Conservation (phyloP, 2,113 vertebrate species). For the Brienomyrus brachyistius region DNA sequence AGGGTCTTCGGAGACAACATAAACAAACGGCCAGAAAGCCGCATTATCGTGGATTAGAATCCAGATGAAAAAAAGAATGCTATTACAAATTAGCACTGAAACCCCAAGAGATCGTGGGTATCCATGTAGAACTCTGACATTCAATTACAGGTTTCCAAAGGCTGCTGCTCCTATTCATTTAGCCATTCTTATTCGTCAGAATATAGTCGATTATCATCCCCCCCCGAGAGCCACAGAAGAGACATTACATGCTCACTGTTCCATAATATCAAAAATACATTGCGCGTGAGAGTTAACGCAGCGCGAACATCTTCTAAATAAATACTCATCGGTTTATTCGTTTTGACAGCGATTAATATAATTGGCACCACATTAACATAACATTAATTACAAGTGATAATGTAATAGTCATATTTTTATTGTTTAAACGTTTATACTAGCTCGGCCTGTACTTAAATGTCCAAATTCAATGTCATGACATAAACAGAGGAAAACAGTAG, state of each 20-base stretch:
- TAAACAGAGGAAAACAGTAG: not conserved
- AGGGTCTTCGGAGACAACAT: slow-evolving; percentile 73
- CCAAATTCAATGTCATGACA: not conserved
- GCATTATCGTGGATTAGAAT: slow-evolving; percentile 63
- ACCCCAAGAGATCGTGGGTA: slow-evolving; percentile 58
- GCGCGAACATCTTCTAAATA: not conserved
- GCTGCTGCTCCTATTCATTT: slow-evolving; percentile 56
- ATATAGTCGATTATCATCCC: slow-evolving; percentile 50
- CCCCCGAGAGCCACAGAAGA: slow-evolving; percentile 53
- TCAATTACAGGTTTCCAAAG: slow-evolving; percentile 63
- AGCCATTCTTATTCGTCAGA: slow-evolving; percentile 50
- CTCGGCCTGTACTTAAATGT: not conserved
- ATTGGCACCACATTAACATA: not conserved
- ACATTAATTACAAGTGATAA: not conserved
- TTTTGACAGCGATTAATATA: not conserved
- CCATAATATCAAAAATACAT: slow-evolving; percentile 38
- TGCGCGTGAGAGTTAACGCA: not conserved
- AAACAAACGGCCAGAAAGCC: slow-evolving; percentile 72
- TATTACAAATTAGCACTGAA: slow-evolving; percentile 68
- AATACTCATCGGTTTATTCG: not conserved
- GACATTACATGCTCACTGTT: slow-evolving; percentile 47
- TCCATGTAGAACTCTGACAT: slow-evolving; percentile 56
- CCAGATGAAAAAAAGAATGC: slow-evolving; percentile 58
- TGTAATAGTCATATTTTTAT: not conserved
- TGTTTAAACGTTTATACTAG: not conserved